Base-by-base conservation (phyloP, 2,113 vertebrate species). In the Rhinolophus sinicus region DNA sequence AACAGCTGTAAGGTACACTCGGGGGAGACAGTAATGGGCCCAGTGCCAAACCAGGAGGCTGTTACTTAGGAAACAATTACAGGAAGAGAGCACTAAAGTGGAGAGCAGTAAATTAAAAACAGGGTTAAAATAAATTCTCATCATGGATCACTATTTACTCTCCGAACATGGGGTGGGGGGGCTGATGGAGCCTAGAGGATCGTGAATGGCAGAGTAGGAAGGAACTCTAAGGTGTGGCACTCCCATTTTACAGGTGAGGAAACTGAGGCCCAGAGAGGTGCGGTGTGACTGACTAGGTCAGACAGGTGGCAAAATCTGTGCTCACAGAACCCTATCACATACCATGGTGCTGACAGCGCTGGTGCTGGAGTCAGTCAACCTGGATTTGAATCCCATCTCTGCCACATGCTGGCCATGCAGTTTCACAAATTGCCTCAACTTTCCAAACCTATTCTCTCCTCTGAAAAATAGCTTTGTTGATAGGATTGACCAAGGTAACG, bases 41-140 rank as follows among this genome's bases (percentile, higher is more conserved):
- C 67, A 35, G 89, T n/a, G 54, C 26, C 86, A 28, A 72, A 64
- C 28, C 0, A 44, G 88, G 85, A 96, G 62, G 81, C 73, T 85
- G 82, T 50, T 81, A 65, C 64, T 84, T 44, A 85, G 93, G 95
- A 93, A 93, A 67, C 77, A 90, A 87, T 83, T 52, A 62, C 11
- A 44, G 88, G 28, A 7, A 40, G 70, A 73, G 35, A 77, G 50
- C 8, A 19, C 69, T 50, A 5, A 65, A 78, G 65, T 52, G 65
- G 84, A 80, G 93, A 88, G 28, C 54, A 38, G 70, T 82, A 90
- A 92, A 76, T 85, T 62, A 76, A 76, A 76, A 85, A 52, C 52
- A 65, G 92, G 70, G 76, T 83, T 40, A 22, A 84, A 87, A 78
- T n/a, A 80, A 73, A 52, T 22, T 30, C 65, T 92, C 35, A 1